Evolutionary conservation across 2,113 vertebrate genomes (phyloP).

Genomic region (Pterocles gutturalis): DNA sequence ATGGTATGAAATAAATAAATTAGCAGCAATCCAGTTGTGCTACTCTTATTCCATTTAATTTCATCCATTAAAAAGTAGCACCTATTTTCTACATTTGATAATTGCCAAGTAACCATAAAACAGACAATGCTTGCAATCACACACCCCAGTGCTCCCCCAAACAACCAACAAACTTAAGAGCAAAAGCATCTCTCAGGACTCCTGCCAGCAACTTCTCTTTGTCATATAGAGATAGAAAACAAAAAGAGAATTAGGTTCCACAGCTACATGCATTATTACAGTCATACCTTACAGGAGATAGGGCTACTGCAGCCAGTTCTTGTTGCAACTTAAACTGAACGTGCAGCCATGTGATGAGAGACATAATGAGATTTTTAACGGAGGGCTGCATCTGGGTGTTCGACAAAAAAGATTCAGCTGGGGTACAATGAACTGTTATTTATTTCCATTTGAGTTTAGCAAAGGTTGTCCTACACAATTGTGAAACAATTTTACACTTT

Average conservation of each 20-base stretch:
- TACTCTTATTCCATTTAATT: background rate
- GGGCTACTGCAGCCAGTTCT: background rate
- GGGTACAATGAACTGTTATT: constrained; percentile 47
- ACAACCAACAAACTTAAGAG: background rate
- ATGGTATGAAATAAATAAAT: background rate
- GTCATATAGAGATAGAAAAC: background rate
- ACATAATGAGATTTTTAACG: constrained; percentile 64
- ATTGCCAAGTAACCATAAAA: background rate
- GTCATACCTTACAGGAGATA: background rate
- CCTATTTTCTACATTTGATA: background rate
- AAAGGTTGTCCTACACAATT: constrained; percentile 66
- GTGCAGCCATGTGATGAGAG: constrained; percentile 59
- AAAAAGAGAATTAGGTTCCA: constrained; percentile 12
- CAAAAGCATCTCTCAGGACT: background rate
- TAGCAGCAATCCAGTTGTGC: background rate
- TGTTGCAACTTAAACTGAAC: constrained; percentile 42
- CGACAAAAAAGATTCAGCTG: constrained; percentile 10
- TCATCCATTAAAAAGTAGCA: background rate
- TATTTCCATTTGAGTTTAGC: constrained; percentile 61
- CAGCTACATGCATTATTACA: constrained; percentile 12
- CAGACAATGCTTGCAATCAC: background rate
- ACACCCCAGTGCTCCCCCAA: background rate
- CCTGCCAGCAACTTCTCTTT: background rate
- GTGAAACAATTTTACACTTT: constrained; percentile 70
- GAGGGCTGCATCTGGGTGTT: constrained; percentile 33